Evolutionary conservation across 1,140 invertebrate species (phyloP), one percentile per base, ranked within the genome.

Genomic region (Zaprionus lachaisei): DNA sequence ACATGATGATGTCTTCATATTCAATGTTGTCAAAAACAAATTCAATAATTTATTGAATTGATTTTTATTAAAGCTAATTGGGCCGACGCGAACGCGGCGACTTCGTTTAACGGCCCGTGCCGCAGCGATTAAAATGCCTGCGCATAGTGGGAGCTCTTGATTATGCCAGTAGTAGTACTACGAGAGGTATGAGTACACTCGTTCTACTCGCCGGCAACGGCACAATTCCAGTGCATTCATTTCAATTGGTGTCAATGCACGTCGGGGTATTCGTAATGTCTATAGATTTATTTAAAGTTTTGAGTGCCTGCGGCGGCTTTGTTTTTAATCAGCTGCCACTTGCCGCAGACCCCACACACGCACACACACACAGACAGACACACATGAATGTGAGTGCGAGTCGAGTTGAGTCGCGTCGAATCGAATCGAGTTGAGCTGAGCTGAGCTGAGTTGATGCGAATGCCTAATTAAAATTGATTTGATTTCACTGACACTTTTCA

Each of bases 401-500:
- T 58, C 20, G 31, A 72, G 17, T 28, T 9, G 17, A 77, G 57
- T 58, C 44, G 62, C 31, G 31, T 31, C 31, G 31, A 11, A 31
- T 31, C 31, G 24, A 24, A 24, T 24, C 24, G 24, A 82, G 41
- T 54, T 41, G 76, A 84, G 1, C 20, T 20, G 20, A 58, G 9
- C n/a, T 62, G 44, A 66, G 58, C 66, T 38, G 58, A 77, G 62
- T 78, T 68, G 70, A 75, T 60, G 55, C 79, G 80, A 83, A 78
- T 79, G 81, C 85, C 85, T 90, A 90, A 90, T 90, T 90, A 90
- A 90, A 90, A 90, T 90, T 90, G 85, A 90, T 90, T 90, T 90
- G 85, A 90, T 90, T 90, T 90, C 81, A 76, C 85, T 90, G 85
- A 90, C 85, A 90, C 85, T 91, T 89, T 87, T 89, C 72, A 66